These are phyloP conservation scores for Temnothorax longispinosus DNA, from an alignment of 1,140 invertebrate species.

Conservation along the genomic window DNA sequence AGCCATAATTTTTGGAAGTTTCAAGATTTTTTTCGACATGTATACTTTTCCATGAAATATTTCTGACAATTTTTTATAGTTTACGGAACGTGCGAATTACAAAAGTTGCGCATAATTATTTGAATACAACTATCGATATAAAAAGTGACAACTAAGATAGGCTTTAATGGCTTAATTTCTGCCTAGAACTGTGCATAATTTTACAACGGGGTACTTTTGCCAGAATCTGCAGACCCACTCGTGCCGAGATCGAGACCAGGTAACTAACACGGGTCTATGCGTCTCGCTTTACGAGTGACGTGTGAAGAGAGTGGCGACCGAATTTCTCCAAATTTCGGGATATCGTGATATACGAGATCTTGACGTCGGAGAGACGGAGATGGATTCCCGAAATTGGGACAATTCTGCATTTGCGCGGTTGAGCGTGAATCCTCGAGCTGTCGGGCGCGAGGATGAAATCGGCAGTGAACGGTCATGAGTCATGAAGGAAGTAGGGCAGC, in stretches of 20 bases:
- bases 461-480: conserved; percentile 54
- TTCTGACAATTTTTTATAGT: neutral
- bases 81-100: neutral
- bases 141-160: neutral
- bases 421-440: conserved; percentile 12
- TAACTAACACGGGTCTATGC: neutral
- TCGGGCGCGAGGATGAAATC: conserved; percentile 18
- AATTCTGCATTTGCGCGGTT: conserved; percentile 21
- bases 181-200: neutral
- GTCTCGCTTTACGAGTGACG: conserved; percentile 76
- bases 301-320: conserved; percentile 80
- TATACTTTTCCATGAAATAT: neutral
- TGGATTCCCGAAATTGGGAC: conserved; percentile 30
- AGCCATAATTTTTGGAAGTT: neutral
- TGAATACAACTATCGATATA: neutral
- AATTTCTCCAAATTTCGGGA: conserved; percentile 34
- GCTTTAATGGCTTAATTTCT: conserved; percentile 11
- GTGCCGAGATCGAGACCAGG: conserved; percentile 1
- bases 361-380: conserved; percentile 24
- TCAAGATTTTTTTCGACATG: neutral
- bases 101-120: neutral
- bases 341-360: conserved; percentile 24
- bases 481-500: conserved; percentile 16
- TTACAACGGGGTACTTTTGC: conserved; percentile 40
- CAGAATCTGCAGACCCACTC: conserved; percentile 83